These are phyloP conservation scores for Fragum whitleyi DNA, from an alignment of 2,888 invertebrate genomes.

Conservation along the genomic window DNA sequence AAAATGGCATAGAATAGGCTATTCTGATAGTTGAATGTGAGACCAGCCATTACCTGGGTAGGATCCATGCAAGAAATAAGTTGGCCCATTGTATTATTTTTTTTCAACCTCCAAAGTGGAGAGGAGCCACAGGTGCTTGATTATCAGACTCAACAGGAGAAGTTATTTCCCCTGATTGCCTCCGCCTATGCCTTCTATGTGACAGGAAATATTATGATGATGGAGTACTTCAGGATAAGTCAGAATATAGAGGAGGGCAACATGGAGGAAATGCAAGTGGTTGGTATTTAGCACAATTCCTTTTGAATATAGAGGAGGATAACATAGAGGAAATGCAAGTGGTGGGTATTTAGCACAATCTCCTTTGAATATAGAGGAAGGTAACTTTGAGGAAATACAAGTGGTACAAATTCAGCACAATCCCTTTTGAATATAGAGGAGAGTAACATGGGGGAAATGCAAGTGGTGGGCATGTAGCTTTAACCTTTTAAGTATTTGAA, in stretches of 20 bases:
- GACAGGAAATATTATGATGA: constrained; percentile 83
- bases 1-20: no score
- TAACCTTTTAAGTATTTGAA: not conserved
- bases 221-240: constrained; percentile 74
- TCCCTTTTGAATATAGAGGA: constrained; percentile 92
- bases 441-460: constrained; percentile 93
- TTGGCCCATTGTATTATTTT: no score
- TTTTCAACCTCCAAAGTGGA: constrained; percentile 63
- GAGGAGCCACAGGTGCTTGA: constrained; percentile 89
- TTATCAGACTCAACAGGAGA: constrained; percentile 97
- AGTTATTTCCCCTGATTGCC: constrained; percentile 94
- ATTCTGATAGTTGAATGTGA: no score
- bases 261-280: constrained; percentile 93
- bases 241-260: constrained; percentile 93
- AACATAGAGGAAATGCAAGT: constrained; percentile 93
- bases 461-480: constrained; percentile 90
- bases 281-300: no score
- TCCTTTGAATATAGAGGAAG: constrained; percentile 92
- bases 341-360: constrained; percentile 87
- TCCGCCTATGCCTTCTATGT: constrained; percentile 92
- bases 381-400: constrained; percentile 92
- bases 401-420: constrained; percentile 89
- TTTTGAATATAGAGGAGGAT: constrained; percentile 92
- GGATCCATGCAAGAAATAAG: no score
- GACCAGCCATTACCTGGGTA: no score